Percentiles rank a stretch among this genome's conserved stretches.
These are phyloP conservation scores for Euspilapteryx auroguttella DNA, from an alignment of 2,888 invertebrate genomes.

Conservation along the genomic window DNA sequence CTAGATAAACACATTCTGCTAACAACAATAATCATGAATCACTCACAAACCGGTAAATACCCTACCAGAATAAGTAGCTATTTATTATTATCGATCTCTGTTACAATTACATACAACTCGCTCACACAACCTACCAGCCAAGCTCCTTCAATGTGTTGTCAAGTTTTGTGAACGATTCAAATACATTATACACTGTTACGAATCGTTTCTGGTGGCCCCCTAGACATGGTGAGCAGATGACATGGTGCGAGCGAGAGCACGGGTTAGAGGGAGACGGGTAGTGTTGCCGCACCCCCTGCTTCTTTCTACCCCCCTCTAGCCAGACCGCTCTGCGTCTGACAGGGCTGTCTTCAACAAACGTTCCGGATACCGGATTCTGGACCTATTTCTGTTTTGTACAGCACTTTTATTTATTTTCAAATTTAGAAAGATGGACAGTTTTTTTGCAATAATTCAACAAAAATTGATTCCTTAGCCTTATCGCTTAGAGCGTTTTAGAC, in stretches of 20 bases:
- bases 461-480: too few relatives aligned
- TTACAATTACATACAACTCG: slow-evolving; percentile 1
- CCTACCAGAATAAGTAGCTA: neutral
- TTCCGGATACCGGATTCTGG: too few relatives aligned
- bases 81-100: slow-evolving; percentile 1
- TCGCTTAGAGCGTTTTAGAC: too few relatives aligned
- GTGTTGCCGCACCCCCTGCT: slow-evolving; percentile 50
- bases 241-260: slow-evolving; percentile 24
- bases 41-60: too few relatives aligned
- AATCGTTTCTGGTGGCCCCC: slow-evolving; percentile 49
- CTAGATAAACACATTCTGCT: too few relatives aligned
- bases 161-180: slow-evolving; percentile 32
- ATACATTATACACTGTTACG: slow-evolving; percentile 54
- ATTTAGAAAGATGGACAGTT: too few relatives aligned
- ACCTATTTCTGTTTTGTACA: slow-evolving; percentile 29
- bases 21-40: too few relatives aligned
- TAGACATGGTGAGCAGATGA: slow-evolving; percentile 47
- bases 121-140: slow-evolving; percentile 1
- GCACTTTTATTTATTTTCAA: slow-evolving; percentile 17
- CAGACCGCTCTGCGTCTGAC: slow-evolving; percentile 49
- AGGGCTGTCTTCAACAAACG: slow-evolving; percentile 43
- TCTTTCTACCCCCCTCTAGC: too few relatives aligned
- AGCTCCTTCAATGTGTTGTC: slow-evolving; percentile 20
- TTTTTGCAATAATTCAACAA: too few relatives aligned
- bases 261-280: slow-evolving; percentile 38